These are phyloP conservation scores for Tuberolachnus salignus DNA, from an alignment of 2,888 invertebrate genomes.

Conservation along the genomic window DNA sequence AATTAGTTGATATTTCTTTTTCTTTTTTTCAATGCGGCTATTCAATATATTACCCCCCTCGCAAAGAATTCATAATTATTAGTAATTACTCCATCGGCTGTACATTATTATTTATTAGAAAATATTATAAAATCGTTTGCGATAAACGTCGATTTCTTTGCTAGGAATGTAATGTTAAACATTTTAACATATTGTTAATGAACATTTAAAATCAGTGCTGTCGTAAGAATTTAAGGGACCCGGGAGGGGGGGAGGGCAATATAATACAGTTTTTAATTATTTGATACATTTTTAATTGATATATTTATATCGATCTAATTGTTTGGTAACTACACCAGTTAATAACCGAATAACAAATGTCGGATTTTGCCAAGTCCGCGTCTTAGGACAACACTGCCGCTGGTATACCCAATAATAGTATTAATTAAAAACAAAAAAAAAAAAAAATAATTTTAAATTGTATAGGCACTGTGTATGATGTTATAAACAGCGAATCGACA, in stretches of 20 bases:
- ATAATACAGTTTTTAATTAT: too few relatives aligned
- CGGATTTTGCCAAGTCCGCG: too few relatives aligned
- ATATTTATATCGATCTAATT: too few relatives aligned
- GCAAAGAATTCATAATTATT: constrained; percentile 41
- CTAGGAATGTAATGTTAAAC: background rate
- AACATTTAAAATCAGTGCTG: constrained; percentile 4
- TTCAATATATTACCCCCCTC: constrained; percentile 44
- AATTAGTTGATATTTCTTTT: constrained; percentile 12
- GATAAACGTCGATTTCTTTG: background rate
- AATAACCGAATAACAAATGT: too few relatives aligned
- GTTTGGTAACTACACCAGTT: too few relatives aligned
- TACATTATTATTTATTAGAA: background rate
- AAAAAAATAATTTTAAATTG: background rate
- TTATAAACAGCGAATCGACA: background rate
- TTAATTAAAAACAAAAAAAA: too few relatives aligned
- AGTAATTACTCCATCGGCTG: background rate
- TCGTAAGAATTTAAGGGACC: constrained; percentile 1
- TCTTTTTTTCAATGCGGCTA: constrained; percentile 45
- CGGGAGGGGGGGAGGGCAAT: too few relatives aligned
- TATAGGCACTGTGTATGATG: background rate
- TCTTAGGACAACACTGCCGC: background rate
- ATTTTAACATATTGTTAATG: background rate
- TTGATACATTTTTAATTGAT: too few relatives aligned
- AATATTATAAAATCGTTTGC: background rate
- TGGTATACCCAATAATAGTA: background rate